Base-by-base conservation (phyloP, 2,888 invertebrate genomes). In the Polydesmus complanatus region DNA sequence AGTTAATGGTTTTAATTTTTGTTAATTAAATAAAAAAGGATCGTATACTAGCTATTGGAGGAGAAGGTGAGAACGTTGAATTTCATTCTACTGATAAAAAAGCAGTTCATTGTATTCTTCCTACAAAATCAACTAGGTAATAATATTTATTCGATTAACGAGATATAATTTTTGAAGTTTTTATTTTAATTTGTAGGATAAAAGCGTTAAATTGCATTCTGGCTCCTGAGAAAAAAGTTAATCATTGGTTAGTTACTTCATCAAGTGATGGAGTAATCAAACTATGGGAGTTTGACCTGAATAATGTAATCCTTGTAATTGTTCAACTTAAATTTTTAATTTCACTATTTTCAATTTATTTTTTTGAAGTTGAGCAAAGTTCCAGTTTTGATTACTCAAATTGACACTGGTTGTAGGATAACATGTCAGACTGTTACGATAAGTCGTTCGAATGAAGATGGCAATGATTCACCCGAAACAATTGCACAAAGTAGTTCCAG, bases 251-350 rank as follows among this genome's bases (percentile, higher is more conserved):
- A 22, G 67, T 71, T 3, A 82, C 87, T 37, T 84, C 83, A 21
- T 85, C 87, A 3, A 91, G 90, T 74, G 80, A 82, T 63, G 92
- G 92, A 0, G 82, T 84, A 69, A 76, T 91, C 54, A 87, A 86
- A 74, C 73, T 88, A 0, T 91, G 87, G 86, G 77, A 72, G 64
- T 71, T 75, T 56, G 67, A 71, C 59, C 66, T 70, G 62, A 62
- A 61, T 53, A 27, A 67, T 63, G 68, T 67, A 62, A 51, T 27
- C 49, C 19, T 8, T 1, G 23, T 25, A 11, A 3, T 23, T 23
- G 26, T 21, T 14, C 48, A 58, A 47, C 14, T 37, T 37, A 37
- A 14, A n/a, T n/a, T 14, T 21, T 47, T 48, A 49, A 50, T 48
- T 23, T 19, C 22, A 27, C 26, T 54, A 18, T 25, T 1, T 19